phyloP scores from a whole-genome alignment of 1,140 invertebrate genomes.

The Micrasema longulum region DNA sequence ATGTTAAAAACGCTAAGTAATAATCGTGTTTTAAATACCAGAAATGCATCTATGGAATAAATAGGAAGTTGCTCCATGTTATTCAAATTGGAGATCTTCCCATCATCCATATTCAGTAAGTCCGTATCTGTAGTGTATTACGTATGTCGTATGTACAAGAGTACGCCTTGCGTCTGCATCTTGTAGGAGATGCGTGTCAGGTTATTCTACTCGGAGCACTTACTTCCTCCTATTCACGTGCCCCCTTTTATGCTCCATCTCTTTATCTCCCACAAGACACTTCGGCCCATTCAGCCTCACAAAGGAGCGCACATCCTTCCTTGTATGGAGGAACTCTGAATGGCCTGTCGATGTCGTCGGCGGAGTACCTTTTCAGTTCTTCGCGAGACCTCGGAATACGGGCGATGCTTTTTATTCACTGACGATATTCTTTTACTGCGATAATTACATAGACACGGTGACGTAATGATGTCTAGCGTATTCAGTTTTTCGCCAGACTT shows the following conservation, averaged over 20 bases:
- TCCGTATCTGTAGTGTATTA: too few species aligned
- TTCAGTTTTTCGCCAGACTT: constrained; percentile 9
- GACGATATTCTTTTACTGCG: neutral
- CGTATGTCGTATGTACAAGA: too few species aligned
- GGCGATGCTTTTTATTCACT: neutral
- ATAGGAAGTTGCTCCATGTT: too few species aligned
- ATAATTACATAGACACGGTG: neutral
- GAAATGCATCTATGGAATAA: too few species aligned
- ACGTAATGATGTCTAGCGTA: constrained; percentile 9
- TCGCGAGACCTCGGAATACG: neutral
- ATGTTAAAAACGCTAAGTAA: too few species aligned
- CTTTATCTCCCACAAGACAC: constrained; percentile 48
- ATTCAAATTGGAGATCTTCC: too few species aligned
- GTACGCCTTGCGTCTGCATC: too few species aligned
- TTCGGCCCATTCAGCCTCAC: constrained; percentile 32
- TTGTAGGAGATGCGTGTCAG: neutral
- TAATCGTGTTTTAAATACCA: too few species aligned
- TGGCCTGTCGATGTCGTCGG: too few species aligned
- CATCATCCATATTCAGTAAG: too few species aligned
- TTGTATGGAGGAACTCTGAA: neutral
- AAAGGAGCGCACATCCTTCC: constrained; percentile 41
- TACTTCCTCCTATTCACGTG: constrained; percentile 45
- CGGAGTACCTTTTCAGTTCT: neutral
- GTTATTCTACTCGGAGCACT: too few species aligned
- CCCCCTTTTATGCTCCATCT: constrained; percentile 37